Conservation (phyloP, 2,113 vertebrate genomes). For the Aythya baeri region DNA sequence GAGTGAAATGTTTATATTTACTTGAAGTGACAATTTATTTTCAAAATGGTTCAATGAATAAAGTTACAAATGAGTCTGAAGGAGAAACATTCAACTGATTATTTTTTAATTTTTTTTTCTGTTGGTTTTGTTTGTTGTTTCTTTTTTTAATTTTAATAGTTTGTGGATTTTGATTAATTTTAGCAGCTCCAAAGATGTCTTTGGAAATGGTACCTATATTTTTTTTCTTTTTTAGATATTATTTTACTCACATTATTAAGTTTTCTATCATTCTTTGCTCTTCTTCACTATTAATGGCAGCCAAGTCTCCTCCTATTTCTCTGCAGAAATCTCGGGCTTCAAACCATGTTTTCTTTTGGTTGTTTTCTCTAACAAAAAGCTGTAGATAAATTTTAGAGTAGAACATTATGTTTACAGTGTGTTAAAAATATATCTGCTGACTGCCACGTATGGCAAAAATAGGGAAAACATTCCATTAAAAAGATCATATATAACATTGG, state of each 20-base stretch:
- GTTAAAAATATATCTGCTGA: not conserved
- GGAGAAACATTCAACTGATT: not conserved
- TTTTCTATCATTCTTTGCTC: slow-evolving; percentile 69
- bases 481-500: not conserved
- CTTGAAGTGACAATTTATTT: not conserved
- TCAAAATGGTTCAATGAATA: not conserved
- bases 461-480: not conserved
- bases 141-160: not conserved
- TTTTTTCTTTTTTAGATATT: not conserved
- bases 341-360: slow-evolving; percentile 84
- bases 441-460: not conserved
- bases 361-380: slow-evolving; percentile 62
- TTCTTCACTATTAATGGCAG: slow-evolving; percentile 78
- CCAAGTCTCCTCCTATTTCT: slow-evolving; percentile 85
- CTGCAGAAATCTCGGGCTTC: slow-evolving; percentile 86
- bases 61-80: not conserved
- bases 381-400: not conserved
- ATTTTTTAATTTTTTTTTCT: not conserved
- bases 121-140: fast-evolving
- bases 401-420: not conserved
- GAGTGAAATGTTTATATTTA: not conserved
- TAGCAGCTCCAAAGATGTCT: not conserved
- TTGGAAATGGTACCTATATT: not conserved
- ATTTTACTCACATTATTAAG: slow-evolving; percentile 52
- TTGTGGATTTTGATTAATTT: not conserved